phyloP scores from a whole-genome alignment of 2,797 vertebrate genomes.

The Hemibagrus guttatus region DNA sequence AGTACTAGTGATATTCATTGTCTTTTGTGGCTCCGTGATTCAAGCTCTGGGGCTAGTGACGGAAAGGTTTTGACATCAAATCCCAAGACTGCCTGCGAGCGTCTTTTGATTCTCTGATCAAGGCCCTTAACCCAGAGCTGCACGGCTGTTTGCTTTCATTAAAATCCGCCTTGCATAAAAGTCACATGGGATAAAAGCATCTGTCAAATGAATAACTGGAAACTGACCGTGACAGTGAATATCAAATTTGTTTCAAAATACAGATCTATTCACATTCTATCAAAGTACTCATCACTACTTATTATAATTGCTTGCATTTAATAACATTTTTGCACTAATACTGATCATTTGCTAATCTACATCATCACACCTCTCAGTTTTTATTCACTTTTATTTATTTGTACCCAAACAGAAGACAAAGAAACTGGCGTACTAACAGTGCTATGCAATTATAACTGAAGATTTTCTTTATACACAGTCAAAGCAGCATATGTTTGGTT shows the following conservation, averaged over 20 bases:
- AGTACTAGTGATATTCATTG: neutral
- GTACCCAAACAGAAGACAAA: neutral
- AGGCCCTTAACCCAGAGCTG: slow-evolving; percentile 10
- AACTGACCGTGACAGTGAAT: neutral
- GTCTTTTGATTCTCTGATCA: slow-evolving; percentile 9
- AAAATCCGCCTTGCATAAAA: slow-evolving; percentile 10
- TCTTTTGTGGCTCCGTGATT: neutral
- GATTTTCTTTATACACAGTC: neutral
- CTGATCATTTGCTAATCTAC: neutral
- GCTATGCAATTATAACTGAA: neutral
- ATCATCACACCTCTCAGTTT: neutral
- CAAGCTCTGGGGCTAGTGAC: neutral
- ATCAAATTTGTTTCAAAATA: neutral
- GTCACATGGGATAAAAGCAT: slow-evolving; percentile 6
- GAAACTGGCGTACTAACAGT: neutral
- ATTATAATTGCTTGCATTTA: neutral
- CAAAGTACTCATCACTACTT: neutral
- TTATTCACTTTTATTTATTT: neutral
- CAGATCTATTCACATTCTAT: neutral
- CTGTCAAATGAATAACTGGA: neutral
- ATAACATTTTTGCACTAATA: neutral
- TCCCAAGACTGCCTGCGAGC: neutral
- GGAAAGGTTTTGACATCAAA: slow-evolving; percentile 14
- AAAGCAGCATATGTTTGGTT: neutral
- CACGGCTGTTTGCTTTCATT: slow-evolving; percentile 17